Evolutionary conservation across 2,888 invertebrate genomes (phyloP).

Genomic region (Spialia ferax): DNA sequence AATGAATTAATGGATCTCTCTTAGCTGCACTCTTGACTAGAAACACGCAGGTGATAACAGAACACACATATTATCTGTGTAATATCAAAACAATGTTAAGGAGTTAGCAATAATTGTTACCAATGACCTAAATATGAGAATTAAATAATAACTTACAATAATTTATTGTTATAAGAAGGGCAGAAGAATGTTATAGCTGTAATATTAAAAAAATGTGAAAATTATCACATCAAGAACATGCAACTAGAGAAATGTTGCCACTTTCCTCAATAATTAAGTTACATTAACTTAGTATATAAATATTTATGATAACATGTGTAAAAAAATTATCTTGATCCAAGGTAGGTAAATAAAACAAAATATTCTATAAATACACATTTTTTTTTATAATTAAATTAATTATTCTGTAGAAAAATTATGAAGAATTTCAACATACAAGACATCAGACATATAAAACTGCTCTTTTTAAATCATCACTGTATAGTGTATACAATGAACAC

Average conservation of each 20-base stretch:
- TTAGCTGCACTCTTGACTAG: not conserved
- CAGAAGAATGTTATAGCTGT: slow-evolving; percentile 30
- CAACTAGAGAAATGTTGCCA: not conserved
- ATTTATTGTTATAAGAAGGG: slow-evolving; percentile 21
- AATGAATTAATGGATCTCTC: not conserved
- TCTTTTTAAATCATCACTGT: too few relatives aligned
- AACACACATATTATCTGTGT: not conserved
- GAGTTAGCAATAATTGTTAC: slow-evolving; percentile 11
- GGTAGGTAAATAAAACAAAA: too few relatives aligned
- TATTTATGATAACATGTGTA: too few relatives aligned
- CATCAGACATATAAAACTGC: too few relatives aligned
- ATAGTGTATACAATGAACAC: too few relatives aligned
- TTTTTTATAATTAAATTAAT: too few relatives aligned
- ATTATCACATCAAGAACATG: slow-evolving; percentile 15
- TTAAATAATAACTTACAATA: slow-evolving; percentile 19
- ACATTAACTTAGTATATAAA: too few relatives aligned
- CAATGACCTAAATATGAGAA: not conserved
- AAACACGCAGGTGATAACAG: not conserved
- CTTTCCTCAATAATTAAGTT: not conserved
- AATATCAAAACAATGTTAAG: slow-evolving; percentile 1
- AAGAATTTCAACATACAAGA: too few relatives aligned
- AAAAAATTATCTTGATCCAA: too few relatives aligned
- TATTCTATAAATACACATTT: too few relatives aligned
- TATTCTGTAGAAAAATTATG: too few relatives aligned
- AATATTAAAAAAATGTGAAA: slow-evolving; percentile 33